These are phyloP conservation scores for Hydrophis major DNA, from an alignment of 2,797 vertebrate species.

Conservation along the genomic window DNA sequence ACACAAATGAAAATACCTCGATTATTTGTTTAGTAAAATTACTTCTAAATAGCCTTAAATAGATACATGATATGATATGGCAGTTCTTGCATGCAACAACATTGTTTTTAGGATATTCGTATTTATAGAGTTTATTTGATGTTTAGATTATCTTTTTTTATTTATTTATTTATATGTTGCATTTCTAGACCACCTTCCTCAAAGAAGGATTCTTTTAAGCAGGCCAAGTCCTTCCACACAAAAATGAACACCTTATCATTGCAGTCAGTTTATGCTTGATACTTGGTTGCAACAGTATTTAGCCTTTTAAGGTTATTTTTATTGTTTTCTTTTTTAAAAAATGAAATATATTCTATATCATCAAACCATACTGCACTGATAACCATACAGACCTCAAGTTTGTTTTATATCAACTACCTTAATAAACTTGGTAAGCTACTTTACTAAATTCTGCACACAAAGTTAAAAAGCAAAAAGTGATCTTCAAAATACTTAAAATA, in stretches of 20 bases:
- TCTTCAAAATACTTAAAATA: neutral
- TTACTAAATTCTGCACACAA: neutral
- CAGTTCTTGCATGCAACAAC: rapidly evolving
- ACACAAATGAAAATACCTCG: slow-evolving; percentile 2
- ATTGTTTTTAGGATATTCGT: rapidly evolving
- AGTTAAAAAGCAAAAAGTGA: neutral
- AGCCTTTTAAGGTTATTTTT: neutral
- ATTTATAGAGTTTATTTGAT: neutral
- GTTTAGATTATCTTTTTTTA: neutral
- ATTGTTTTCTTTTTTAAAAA: neutral
- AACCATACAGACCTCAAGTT: neutral
- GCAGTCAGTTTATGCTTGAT: rapidly evolving
- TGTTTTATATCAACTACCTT: neutral
- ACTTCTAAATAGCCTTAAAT: rapidly evolving
- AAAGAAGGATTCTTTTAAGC: neutral
- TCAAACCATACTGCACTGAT: neutral
- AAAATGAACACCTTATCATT: rapidly evolving
- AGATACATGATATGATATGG: rapidly evolving
- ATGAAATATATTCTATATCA: neutral
- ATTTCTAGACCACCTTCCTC: neutral
- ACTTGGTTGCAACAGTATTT: rapidly evolving
- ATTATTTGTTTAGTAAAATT: slow-evolving; percentile 38
- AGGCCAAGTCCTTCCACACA: neutral
- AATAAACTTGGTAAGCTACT: neutral
- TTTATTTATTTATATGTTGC: neutral